phyloP scores from a whole-genome alignment of 30 jellyfish, hydroid and myxozoan species.

The Aurelia aurita complex sp. Pacific region DNA sequence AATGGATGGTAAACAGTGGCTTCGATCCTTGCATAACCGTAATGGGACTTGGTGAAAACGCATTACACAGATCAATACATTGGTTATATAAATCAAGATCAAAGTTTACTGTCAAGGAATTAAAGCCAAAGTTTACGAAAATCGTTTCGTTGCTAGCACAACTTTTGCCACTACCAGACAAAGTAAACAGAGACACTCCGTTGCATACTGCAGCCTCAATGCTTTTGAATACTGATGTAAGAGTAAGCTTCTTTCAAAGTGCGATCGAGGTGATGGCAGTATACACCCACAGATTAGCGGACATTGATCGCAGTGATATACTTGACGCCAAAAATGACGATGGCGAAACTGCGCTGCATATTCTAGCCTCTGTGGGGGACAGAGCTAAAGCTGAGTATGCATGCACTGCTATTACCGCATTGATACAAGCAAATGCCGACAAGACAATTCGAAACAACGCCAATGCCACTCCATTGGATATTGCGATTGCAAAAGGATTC shows the following conservation, averaged over 20 bases:
- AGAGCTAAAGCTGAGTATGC: conserved; percentile 90
- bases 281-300: conserved; percentile 76
- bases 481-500: conserved; percentile 88
- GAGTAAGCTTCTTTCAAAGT: conserved; percentile 86
- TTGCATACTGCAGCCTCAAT: conserved; percentile 92
- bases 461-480: conserved; percentile 88
- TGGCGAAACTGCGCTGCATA: conserved; percentile 92
- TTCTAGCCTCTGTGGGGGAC: conserved; percentile 83
- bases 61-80: conserved; percentile 84
- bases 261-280: conserved; percentile 90
- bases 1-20: conserved; percentile 92
- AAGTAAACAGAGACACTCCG: conserved; percentile 86
- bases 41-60: conserved; percentile 93
- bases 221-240: conserved; percentile 83
- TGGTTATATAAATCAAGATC: conserved; percentile 87
- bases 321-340: conserved; percentile 90
- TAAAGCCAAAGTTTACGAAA: conserved; percentile 87
- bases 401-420: conserved; percentile 81
- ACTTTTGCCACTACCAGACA: conserved; percentile 69
- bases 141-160: conserved; percentile 69
- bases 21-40: conserved; percentile 86
- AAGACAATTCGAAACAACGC: conserved; percentile 80
- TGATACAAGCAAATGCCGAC: conserved; percentile 89
- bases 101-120: conserved; percentile 89
- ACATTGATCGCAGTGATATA: conserved; percentile 62